Conservation (phyloP, 2,797 vertebrate species). For the Bradypus variegatus region DNA sequence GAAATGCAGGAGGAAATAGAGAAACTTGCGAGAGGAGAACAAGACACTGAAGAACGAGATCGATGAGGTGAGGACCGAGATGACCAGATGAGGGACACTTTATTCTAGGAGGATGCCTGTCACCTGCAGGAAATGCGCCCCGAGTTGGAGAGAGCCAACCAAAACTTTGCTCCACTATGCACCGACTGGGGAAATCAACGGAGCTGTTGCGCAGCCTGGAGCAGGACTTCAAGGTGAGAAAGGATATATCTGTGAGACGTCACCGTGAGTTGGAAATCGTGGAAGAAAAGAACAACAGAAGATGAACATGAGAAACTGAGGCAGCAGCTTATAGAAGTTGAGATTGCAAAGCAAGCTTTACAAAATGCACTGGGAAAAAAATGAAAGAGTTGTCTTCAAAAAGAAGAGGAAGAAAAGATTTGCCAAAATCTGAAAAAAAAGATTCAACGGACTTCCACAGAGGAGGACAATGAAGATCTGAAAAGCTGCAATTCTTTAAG, state of each 20-base stretch:
- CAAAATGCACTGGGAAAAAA: constrained; percentile 95
- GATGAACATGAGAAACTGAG: constrained; percentile 98
- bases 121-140: constrained; percentile 98
- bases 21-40: too few species aligned
- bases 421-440: constrained; percentile 89
- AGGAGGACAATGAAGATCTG: constrained; percentile 68
- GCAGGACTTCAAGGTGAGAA: constrained; percentile 98
- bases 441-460: constrained; percentile 84
- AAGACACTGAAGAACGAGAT: too few species aligned
- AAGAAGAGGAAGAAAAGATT: constrained; percentile 94
- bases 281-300: constrained; percentile 98
- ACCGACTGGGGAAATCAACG: constrained; percentile 92
- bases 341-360: constrained; percentile 93
- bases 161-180: constrained; percentile 93
- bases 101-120: too few species aligned
- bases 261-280: constrained; percentile 97
- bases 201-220: constrained; percentile 95
- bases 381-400: constrained; percentile 96
- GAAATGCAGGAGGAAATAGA: too few species aligned
- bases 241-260: constrained; percentile 96
- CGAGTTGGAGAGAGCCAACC: constrained; percentile 96
- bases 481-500: constrained; percentile 84
- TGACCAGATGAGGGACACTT: too few species aligned
- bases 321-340: constrained; percentile 95
- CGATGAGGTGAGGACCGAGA: too few species aligned